phyloP scores from a whole-genome alignment of 2,888 invertebrate species.

The Tiliacea citrago region DNA sequence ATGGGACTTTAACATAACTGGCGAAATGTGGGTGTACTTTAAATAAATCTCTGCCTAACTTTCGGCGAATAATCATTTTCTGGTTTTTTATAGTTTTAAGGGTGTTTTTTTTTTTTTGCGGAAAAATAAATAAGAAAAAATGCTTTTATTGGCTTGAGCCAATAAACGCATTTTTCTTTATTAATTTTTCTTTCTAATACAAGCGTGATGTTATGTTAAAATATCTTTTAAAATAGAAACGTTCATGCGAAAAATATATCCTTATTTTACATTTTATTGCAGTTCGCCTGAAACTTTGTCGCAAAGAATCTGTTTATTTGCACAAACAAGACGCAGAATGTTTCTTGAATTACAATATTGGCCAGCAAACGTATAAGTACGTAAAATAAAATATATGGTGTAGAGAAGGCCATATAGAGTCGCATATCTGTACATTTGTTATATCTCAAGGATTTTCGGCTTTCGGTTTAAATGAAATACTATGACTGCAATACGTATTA shows the following conservation, averaged over 20 bases:
- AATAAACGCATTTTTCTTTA: too few relatives aligned
- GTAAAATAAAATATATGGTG: constrained; percentile 22
- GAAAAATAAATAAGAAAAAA: too few relatives aligned
- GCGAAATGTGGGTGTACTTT: neutral
- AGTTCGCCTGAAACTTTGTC: constrained; percentile 49
- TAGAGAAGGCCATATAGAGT: constrained; percentile 4
- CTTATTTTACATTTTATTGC: constrained; percentile 43
- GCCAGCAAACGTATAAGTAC: constrained; percentile 22
- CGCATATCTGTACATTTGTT: constrained; percentile 24
- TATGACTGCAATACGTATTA: neutral
- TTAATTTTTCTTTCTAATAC: too few relatives aligned
- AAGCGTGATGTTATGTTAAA: neutral
- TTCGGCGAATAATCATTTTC: too few relatives aligned
- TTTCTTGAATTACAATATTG: constrained; percentile 53
- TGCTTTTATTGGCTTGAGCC: too few relatives aligned
- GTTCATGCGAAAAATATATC: constrained; percentile 15
- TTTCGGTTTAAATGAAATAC: constrained; percentile 15
- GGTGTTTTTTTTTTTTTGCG: too few relatives aligned
- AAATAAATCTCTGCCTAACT: neutral
- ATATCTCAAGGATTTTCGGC: constrained; percentile 16
- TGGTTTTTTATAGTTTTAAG: too few relatives aligned
- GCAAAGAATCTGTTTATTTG: constrained; percentile 49
- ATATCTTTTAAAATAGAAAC: constrained; percentile 29
- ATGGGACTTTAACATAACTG: neutral
- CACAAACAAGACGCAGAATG: constrained; percentile 41